Evolutionary conservation across 2,797 vertebrate species (phyloP).

Genomic region (Mus caroli): DNA sequence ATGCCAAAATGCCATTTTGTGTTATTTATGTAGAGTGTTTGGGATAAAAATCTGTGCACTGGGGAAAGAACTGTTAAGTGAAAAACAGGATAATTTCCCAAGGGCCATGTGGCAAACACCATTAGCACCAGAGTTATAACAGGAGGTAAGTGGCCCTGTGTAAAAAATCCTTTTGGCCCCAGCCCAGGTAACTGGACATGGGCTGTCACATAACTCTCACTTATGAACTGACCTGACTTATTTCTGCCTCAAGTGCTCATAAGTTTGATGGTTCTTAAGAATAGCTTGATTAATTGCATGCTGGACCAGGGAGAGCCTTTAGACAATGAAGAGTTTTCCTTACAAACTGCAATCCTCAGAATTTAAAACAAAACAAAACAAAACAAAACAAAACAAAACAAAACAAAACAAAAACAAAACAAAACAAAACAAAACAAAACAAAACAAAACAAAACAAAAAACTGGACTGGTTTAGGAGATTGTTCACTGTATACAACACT

Average conservation of each 20-base stretch:
- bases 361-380: too few relatives aligned
- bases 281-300: neutral
- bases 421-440: too few relatives aligned
- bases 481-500: too few relatives aligned
- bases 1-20: neutral
- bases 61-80: neutral
- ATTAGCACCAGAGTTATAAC: neutral
- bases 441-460: too few relatives aligned
- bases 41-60: neutral
- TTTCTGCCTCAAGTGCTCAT: neutral
- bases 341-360: neutral
- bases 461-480: too few relatives aligned
- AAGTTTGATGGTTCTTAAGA: neutral
- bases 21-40: neutral
- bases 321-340: neutral
- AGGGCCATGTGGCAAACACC: neutral
- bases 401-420: too few relatives aligned
- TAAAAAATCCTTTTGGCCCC: neutral
- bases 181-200: too few relatives aligned
- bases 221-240: neutral
- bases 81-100: neutral
- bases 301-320: neutral
- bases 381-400: too few relatives aligned
- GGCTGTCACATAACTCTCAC: rapidly evolving
- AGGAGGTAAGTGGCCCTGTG: rapidly evolving